These are phyloP conservation scores for Hiodon tergisus DNA, from an alignment of 2,113 vertebrate genomes.

Conservation along the genomic window DNA sequence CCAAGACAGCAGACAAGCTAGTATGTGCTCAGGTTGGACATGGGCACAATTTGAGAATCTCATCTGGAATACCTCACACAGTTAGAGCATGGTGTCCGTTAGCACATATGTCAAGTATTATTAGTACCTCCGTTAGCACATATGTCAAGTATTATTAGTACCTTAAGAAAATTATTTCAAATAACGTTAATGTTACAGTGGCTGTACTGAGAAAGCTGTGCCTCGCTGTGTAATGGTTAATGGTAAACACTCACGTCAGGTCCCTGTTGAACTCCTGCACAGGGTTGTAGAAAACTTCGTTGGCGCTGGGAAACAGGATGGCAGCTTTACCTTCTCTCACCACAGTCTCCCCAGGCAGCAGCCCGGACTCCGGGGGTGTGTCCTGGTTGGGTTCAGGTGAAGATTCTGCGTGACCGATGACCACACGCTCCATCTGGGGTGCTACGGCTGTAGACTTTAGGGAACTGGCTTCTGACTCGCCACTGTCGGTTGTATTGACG, in stretches of 20 bases:
- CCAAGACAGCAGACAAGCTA: too few relatives aligned
- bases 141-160: too few relatives aligned
- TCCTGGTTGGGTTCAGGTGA: constrained; percentile 6
- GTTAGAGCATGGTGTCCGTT: too few relatives aligned
- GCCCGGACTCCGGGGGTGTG: constrained; percentile 6
- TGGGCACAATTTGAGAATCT: too few relatives aligned
- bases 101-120: too few relatives aligned
- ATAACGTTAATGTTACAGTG: background rate
- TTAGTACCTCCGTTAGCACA: too few relatives aligned
- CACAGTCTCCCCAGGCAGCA: constrained; percentile 58
- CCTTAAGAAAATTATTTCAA: too few relatives aligned
- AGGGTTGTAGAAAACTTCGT: constrained; percentile 89
- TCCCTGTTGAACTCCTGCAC: constrained; percentile 91
- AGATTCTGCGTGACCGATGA: background rate
- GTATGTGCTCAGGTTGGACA: too few relatives aligned
- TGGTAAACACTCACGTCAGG: constrained; percentile 70
- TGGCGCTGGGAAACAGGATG: constrained; percentile 77
- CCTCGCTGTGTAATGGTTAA: background rate
- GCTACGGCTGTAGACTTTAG: background rate
- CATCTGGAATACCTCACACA: too few relatives aligned
- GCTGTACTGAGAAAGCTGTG: background rate
- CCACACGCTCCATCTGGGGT: background rate
- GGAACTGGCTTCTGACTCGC: constrained; percentile 1
- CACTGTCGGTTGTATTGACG: background rate
- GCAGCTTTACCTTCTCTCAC: constrained; percentile 75